Percentiles rank a stretch among this genome's conserved stretches.
Evolutionary conservation across 2,888 invertebrate genomes (phyloP).

Genomic region (Cyrtodaria siliqua): DNA sequence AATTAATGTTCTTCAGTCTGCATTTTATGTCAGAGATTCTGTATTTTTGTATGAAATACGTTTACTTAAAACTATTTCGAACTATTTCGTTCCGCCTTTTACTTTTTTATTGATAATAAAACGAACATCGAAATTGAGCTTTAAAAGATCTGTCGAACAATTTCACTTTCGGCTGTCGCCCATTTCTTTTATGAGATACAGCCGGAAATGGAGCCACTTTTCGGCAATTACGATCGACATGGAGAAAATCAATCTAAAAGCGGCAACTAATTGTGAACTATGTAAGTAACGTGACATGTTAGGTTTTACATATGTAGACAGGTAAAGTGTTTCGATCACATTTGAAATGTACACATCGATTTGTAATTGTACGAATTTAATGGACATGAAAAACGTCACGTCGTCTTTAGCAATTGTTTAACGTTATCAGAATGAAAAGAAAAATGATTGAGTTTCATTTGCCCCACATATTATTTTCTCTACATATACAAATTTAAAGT

Average conservation of each 20-base stretch:
- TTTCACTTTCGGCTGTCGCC: slow-evolving; percentile 17
- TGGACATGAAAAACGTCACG: too few species aligned
- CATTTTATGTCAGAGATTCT: slow-evolving; percentile 32
- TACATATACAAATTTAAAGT: too few species aligned
- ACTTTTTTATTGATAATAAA: slow-evolving; percentile 22
- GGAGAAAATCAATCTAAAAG: slow-evolving; percentile 28
- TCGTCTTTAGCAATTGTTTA: too few species aligned
- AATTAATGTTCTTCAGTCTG: slow-evolving; percentile 28
- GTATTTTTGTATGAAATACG: slow-evolving; percentile 37
- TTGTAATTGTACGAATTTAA: too few species aligned
- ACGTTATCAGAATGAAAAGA: too few species aligned
- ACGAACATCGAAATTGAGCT: slow-evolving; percentile 21
- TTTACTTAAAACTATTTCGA: slow-evolving; percentile 34
- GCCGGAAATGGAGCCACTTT: slow-evolving; percentile 27
- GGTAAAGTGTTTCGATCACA: too few species aligned
- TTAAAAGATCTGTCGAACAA: slow-evolving; percentile 49
- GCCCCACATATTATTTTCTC: too few species aligned
- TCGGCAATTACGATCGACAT: slow-evolving; percentile 20
- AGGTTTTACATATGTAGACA: too few species aligned
- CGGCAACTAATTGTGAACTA: not conserved
- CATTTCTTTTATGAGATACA: slow-evolving; percentile 17
- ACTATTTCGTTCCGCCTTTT: slow-evolving; percentile 30
- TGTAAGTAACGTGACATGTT: too few species aligned
- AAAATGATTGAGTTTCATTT: too few species aligned
- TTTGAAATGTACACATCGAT: too few species aligned